Conservation (phyloP, 2,113 vertebrate species). For the Thunnus maccoyii region DNA sequence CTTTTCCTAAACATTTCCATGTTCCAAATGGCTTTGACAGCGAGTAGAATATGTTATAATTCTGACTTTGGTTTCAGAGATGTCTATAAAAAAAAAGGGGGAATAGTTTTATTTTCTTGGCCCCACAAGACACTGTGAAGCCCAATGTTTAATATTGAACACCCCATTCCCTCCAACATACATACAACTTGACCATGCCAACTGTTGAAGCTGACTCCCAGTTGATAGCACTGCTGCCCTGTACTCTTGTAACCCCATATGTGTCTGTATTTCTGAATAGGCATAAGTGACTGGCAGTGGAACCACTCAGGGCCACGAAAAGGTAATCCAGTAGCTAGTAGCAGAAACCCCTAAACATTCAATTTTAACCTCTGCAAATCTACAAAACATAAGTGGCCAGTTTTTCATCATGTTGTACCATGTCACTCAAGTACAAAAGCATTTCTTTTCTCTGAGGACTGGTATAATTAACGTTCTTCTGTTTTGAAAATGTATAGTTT, state of each 20-base stretch:
- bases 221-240: conserved; percentile 53
- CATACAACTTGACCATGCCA: neutral
- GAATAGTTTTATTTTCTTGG: neutral
- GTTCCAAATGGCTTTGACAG: too few relatives aligned
- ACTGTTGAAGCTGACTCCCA: conserved; percentile 40
- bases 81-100: neutral
- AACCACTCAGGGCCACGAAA: conserved; percentile 82
- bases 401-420: conserved; percentile 50
- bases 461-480: conserved; percentile 30
- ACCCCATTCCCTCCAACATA: neutral
- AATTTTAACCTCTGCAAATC: conserved; percentile 25
- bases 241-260: conserved; percentile 76
- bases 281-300: conserved; percentile 85
- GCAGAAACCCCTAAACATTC: conserved; percentile 54
- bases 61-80: conserved; percentile 10
- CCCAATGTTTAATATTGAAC: neutral
- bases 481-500: conserved; percentile 14
- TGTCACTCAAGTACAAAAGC: conserved; percentile 15
- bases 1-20: neutral
- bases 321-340: conserved; percentile 81
- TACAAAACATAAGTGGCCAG: conserved; percentile 62
- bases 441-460: conserved; percentile 32
- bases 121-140: neutral
- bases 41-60: neutral
- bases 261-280: conserved; percentile 85